phyloP scores from a whole-genome alignment of 2,888 invertebrate genomes.

The Hypercompe scribonia region DNA sequence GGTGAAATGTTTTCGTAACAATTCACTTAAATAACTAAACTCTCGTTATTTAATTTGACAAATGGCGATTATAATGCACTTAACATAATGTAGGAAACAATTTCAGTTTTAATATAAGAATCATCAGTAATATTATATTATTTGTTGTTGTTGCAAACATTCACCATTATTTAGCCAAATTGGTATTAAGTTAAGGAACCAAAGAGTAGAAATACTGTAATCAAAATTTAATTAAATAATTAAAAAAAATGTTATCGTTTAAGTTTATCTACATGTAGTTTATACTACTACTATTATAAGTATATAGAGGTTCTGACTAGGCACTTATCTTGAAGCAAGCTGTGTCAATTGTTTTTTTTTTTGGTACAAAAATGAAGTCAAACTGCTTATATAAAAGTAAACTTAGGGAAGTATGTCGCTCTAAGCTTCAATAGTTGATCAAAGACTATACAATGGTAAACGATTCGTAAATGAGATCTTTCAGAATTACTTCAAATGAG shows the following conservation, averaged over 20 bases:
- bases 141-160: too few species aligned
- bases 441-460: background rate
- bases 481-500: background rate
- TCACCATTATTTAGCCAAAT: background rate
- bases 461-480: background rate
- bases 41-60: constrained; percentile 10
- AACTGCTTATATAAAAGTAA: background rate
- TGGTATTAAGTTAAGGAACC: background rate
- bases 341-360: too few species aligned
- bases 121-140: too few species aligned
- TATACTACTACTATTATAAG: too few species aligned
- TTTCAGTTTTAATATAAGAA: background rate
- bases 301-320: too few species aligned
- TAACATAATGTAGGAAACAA: background rate
- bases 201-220: background rate
- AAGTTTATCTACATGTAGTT: too few species aligned
- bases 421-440: background rate
- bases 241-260: too few species aligned
- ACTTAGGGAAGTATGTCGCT: background rate
- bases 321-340: too few species aligned
- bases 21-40: constrained; percentile 27
- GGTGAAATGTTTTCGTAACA: constrained; percentile 29
- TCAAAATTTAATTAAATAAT: too few species aligned
- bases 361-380: too few species aligned
- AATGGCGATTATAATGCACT: background rate